phyloP scores from a whole-genome alignment of 2,113 vertebrate genomes.

The Paraplagusia blochii region DNA sequence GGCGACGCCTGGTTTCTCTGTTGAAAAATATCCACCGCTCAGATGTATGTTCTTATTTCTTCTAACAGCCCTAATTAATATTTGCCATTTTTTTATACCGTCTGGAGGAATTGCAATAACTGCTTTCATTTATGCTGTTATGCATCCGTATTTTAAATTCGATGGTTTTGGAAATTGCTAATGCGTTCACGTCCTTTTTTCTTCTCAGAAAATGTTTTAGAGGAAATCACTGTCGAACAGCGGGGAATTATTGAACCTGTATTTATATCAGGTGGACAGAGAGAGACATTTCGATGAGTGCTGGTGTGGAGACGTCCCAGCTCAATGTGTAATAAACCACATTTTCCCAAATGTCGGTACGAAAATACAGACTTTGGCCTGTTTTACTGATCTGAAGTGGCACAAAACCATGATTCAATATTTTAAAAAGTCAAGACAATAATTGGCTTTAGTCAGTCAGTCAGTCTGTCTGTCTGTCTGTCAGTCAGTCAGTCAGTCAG shows the following conservation, averaged over 20 bases:
- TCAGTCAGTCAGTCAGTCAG: no score
- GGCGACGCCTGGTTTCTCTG: neutral
- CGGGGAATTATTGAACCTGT: neutral
- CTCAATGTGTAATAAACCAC: neutral
- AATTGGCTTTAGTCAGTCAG: neutral
- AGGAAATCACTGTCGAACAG: neutral
- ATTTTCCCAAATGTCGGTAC: neutral
- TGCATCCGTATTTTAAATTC: neutral
- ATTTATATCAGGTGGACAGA: neutral
- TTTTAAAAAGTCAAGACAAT: neutral
- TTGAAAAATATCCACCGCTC: neutral
- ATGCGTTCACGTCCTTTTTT: neutral
- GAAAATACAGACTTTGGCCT: neutral
- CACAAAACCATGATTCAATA: neutral
- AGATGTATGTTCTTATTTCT: constrained; percentile 2
- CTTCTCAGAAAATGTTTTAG: neutral
- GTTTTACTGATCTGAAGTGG: no score
- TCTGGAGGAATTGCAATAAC: neutral
- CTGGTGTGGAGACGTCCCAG: neutral
- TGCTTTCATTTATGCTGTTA: neutral
- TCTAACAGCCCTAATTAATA: neutral
- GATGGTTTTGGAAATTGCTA: neutral
- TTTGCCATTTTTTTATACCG: neutral
- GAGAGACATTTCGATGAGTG: neutral
- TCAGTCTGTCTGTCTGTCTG: no score